Evolutionary conservation across 1,140 invertebrate species (phyloP), one percentile per base, ranked within the genome.

Genomic region (Papilio xuthus): DNA sequence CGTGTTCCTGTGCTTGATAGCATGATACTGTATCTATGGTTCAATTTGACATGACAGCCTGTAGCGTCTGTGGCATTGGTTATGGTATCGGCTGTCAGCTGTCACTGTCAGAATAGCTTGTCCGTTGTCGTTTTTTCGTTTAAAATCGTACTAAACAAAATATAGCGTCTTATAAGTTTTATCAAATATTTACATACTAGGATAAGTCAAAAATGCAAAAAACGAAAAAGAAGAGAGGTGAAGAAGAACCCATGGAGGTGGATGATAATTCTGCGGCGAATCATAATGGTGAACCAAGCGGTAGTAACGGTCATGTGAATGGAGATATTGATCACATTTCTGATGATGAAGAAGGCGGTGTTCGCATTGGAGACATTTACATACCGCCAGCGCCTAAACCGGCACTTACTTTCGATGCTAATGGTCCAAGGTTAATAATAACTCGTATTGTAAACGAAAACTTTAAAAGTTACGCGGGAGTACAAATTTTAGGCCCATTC

Each of bases 401-500:
- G 9, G 95, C 96, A n/a, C 95, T 95, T 50, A 96, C 96, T 28
- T 95, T 96, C 82, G 96, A 97, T 81, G 95, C 94, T n/a, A 95
- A 90, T 23, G 97, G 96, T 0, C 96, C 97, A 9, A 94, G 99
- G 15, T 93, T 99, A 28, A 97, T 99, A 60, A 99, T 99, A 41
- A 97, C 96, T 0, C 96, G 98, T 82, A 99, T 99, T 85, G 96
- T 96, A 0, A 99, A 99, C 93, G 95, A 96, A 42, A 99, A 99
- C 93, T 99, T 99, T 90, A 99, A 99, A 95, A 99, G 99, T 88
- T 99, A 99, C 91, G 98, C 97, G 79, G 98, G 97, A 0, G 95
- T 95, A 69, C 95, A 97, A 88, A 93, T 95, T 15, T 93, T 98
- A 78, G 97, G 97, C 0, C 97, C 97, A 2, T 98, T 98, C 93